Evolutionary conservation across 2,113 vertebrate species (phyloP), one percentile per base, ranked within the genome.

Genomic region (Hippotragus niger): DNA sequence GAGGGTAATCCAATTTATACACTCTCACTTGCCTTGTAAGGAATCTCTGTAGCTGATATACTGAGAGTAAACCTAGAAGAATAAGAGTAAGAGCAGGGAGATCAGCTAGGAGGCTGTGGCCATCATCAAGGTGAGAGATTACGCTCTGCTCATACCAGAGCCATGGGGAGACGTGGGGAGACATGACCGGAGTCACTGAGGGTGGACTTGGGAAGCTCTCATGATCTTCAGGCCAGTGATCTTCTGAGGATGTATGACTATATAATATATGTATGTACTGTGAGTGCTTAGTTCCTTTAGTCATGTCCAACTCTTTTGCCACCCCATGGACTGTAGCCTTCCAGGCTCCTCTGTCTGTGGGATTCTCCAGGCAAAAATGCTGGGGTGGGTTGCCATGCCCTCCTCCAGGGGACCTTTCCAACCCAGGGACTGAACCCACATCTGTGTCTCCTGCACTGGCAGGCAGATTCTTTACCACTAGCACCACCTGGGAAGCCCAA

Each of bases 141-240:
- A 43, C 0, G 7, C 6, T 14, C n/a, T 31, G 29, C 74, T 55
- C 36, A 40, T 7, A 1, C 15, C 6, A 29, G 23, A 40, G 2
- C 2, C 13, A 2, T 2, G 13, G 40, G 40, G 43, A 47, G 31
- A 31, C 2, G 1, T 12, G 14, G 58, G 31, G 4, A 36, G 58
- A 50, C 36, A 33, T 8, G 90, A 50, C 3, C 3, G 0, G 21
- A 33, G 15, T 36, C 33, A 14, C 19, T n/a, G 67, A 45, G 50
- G 27, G 10, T 13, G 16, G n/a, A 45, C 17, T 7, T 57, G 17
- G 4, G 21, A 25, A 16, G 36, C 13, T 33, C 14, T 7, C 45
- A 9, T 14, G 1, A 29, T 13, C 52, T 57, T 40, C 19, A 57
- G 21, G 57, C 74, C 58, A 23, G 25, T 53, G 62, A 15, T 47